Base-by-base conservation (phyloP, 2,888 invertebrate genomes). In the Resseliella maxima region DNA sequence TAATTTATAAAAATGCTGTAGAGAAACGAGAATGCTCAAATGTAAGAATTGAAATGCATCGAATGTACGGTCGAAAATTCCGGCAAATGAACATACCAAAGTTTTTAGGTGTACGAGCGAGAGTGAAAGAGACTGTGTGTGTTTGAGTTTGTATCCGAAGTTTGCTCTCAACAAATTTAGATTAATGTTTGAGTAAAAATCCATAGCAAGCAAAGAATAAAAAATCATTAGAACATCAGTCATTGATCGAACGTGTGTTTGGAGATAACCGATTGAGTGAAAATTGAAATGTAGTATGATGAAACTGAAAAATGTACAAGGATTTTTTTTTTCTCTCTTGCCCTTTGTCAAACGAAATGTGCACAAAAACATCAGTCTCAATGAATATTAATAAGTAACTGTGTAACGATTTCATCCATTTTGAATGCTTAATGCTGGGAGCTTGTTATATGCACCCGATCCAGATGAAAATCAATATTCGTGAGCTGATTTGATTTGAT, bases 31-130 rank as follows among this genome's bases (percentile, higher is more conserved):
- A 72, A 72, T 15, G 72, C 15, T 35, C 31, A 72, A 31, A n/a
- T n/a, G n/a, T n/a, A n/a, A n/a, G n/a, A n/a, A 72, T 72, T 72
- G 72, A 72, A 72, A 72, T 72, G 72, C 72, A 72, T 72, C 31
- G 72, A 72, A 27, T 1, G 59, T 24, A 72, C 72, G n/a, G n/a
- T 1, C 5, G n/a, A 15, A n/a, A 72, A 72, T 31, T 59, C 31
- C 12, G 31, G 72, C 27, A 31, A 72, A 18, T 72, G 72, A 31
- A 72, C 59, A 31, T n/a, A n/a, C n/a, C n/a, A 35, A 31, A 35
- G 10, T 72, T 31, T 31, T 72, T 12, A n/a, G n/a, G n/a, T n/a
- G n/a, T 72, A 8, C 35, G 27, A 59, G 18, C 2, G 50, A 5
- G 45, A 50, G n/a, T 3, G 18, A 50, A 50, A 50, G 5, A 18